phyloP scores from a whole-genome alignment of 2,888 invertebrate genomes.

The Leptinotarsa peninsularis region DNA sequence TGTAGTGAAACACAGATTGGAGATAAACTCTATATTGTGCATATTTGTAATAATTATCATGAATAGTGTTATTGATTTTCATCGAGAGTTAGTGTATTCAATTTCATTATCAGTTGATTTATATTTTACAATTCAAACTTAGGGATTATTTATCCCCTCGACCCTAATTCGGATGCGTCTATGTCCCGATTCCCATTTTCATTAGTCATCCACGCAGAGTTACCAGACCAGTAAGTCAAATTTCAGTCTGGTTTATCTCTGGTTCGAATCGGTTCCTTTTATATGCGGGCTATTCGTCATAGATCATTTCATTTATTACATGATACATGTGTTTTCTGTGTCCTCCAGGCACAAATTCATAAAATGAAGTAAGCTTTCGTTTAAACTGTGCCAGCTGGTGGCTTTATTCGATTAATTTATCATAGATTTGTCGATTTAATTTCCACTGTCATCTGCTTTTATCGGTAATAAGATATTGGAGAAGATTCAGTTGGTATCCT shows the following conservation, averaged over 20 bases:
- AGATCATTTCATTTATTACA: not conserved
- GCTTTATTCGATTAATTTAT: too few species aligned
- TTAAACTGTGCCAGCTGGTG: too few species aligned
- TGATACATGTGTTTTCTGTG: not conserved
- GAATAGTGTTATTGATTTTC: too few species aligned
- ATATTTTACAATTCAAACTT: not conserved
- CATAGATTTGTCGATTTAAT: too few species aligned
- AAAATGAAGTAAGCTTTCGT: not conserved
- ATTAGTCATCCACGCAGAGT: not conserved
- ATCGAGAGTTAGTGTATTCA: too few species aligned
- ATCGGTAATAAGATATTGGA: too few species aligned
- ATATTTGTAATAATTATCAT: too few species aligned
- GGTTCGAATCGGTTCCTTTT: not conserved
- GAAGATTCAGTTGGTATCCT: too few species aligned
- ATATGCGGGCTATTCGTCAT: not conserved
- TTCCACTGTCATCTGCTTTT: too few species aligned
- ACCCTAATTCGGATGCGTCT: not conserved
- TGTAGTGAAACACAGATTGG: too few species aligned
- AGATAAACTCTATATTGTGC: too few species aligned
- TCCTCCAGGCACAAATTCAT: not conserved
- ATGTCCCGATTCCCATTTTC: not conserved
- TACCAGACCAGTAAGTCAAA: not conserved
- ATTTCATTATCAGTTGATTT: not conserved
- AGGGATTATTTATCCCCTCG: not conserved
- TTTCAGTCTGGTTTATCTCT: constrained; percentile 1